A percentile compares a stretch with the other conserved stretches of the same genome.
These are phyloP conservation scores for Macrotrachela quadricornifera DNA, from an alignment of 1,140 invertebrate species.

Conservation along the genomic window DNA sequence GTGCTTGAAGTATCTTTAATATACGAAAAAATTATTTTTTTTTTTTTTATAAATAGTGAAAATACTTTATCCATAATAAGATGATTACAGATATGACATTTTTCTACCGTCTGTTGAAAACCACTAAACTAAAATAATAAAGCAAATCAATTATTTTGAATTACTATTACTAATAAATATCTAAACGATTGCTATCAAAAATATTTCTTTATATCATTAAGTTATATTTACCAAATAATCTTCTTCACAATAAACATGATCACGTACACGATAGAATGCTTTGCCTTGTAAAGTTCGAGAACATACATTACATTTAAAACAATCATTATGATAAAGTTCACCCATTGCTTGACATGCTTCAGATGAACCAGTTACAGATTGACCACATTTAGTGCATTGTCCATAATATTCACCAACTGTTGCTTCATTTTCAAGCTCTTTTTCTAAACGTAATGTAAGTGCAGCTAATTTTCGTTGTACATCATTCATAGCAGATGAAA, in stretches of 20 bases:
- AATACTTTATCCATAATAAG: constrained; percentile 77
- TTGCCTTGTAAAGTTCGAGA: constrained; percentile 76
- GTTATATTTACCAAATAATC: constrained; percentile 62
- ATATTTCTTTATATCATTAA: too few relatives aligned
- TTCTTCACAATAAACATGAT: constrained; percentile 87
- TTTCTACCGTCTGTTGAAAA: constrained; percentile 92
- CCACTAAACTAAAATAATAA: constrained; percentile 55
- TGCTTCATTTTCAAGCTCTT: too few relatives aligned
- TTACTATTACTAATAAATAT: too few relatives aligned
- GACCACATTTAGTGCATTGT: constrained; percentile 48
- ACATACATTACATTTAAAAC: constrained; percentile 92
- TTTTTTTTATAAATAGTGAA: background rate
- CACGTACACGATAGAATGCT: constrained; percentile 93
- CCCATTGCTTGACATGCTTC: constrained; percentile 96
- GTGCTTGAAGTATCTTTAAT: constrained; percentile 71
- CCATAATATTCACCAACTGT: background rate
- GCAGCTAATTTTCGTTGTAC: too few relatives aligned
- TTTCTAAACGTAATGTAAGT: too few relatives aligned
- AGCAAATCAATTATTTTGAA: too few relatives aligned
- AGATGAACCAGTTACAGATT: constrained; percentile 75
- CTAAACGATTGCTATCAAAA: too few relatives aligned
- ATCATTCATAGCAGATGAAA: too few relatives aligned
- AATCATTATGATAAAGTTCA: constrained; percentile 86
- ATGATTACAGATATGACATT: constrained; percentile 90
- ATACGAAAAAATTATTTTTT: background rate